A percentile compares a stretch with the other conserved stretches of the same genome.
phyloP scores from a whole-genome alignment of 2,113 vertebrate genomes.

The Callionymus lyra region DNA sequence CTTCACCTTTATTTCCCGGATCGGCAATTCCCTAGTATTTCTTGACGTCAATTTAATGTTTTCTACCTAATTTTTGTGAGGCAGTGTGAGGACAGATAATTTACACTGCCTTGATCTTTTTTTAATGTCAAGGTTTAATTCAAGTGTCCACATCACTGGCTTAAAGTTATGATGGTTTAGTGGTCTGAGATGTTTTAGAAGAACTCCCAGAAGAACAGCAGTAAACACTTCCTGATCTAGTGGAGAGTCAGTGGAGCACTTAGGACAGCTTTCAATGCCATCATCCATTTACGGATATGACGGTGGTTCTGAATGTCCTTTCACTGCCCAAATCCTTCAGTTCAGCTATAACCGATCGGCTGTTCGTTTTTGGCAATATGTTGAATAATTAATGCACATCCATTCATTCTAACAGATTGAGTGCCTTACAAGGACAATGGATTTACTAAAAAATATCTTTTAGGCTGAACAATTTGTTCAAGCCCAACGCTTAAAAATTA shows the following conservation, averaged over 20 bases:
- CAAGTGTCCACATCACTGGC: no score
- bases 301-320: background rate
- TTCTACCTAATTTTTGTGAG: no score
- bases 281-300: background rate
- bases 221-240: background rate
- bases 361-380: background rate
- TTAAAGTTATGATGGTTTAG: no score
- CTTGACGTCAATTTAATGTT: no score
- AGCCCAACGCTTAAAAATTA: background rate
- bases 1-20: no score
- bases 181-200: background rate
- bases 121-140: no score
- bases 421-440: background rate
- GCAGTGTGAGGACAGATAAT: no score
- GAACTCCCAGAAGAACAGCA: background rate
- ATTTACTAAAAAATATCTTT: background rate
- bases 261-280: background rate
- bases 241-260: background rate
- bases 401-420: background rate
- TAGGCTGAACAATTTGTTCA: background rate
- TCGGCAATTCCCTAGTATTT: no score
- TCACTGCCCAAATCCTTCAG: background rate
- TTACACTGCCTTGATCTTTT: no score
- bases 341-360: background rate
- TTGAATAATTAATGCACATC: slow-evolving; percentile 1